Evolutionary conservation across 1,140 invertebrate genomes (phyloP), one percentile per base, ranked within the genome.

Genomic region (Papilio polytes): DNA sequence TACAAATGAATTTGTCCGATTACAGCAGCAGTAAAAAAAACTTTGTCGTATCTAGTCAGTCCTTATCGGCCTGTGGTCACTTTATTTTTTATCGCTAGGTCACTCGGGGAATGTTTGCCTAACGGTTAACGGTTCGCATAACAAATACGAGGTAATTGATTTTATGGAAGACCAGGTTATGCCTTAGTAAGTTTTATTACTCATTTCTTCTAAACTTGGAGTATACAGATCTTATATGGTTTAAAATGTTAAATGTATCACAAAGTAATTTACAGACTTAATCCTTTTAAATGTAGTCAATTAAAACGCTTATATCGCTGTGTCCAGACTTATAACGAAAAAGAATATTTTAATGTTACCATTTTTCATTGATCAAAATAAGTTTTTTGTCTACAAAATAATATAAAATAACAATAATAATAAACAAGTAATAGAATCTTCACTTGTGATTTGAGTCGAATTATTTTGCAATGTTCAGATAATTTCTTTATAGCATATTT

Each of bases 381-480:
- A 63, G 26, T 20, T 63, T 63, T 26, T 13, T 22, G 12, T 13
- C 20, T 3, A 9, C 59, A 0, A 26, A 1, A 66, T 12, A 59
- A 20, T n/a, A n/a, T n/a, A n/a, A n/a, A n/a, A n/a, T n/a, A n/a
- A n/a, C n/a, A n/a, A n/a, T n/a, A n/a, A n/a, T n/a, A n/a, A n/a
- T n/a, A n/a, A n/a, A n/a, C n/a, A n/a, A n/a, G n/a, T n/a, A n/a
- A n/a, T n/a, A n/a, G n/a, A n/a, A n/a, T n/a, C n/a, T n/a, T n/a
- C n/a, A n/a, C n/a, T n/a, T n/a, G n/a, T n/a, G n/a, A n/a, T n/a
- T n/a, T n/a, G n/a, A n/a, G n/a, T n/a, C n/a, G n/a, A n/a, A n/a
- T n/a, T n/a, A n/a, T 78, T 78, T 78, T 8, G 76, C 56, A 78
- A 78, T 36, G 31, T 63, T 26, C 41, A 20, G 51, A 78, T 36